Conservation (phyloP, 2,888 invertebrate genomes). For the Troides helena region DNA sequence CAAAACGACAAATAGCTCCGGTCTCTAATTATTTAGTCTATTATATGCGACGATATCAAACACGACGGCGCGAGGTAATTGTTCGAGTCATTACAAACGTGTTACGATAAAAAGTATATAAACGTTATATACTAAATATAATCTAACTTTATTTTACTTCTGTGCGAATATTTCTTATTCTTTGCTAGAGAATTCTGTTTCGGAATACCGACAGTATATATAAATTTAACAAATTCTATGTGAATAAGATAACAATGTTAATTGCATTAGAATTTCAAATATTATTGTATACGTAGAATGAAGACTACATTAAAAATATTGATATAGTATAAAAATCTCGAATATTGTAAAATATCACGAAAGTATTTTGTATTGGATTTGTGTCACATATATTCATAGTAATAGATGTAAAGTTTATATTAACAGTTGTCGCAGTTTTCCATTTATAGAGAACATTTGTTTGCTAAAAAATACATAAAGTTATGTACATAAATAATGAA, state of each 20-base stretch:
- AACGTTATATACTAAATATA: neutral
- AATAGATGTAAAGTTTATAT: too few relatives aligned
- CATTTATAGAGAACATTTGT: too few relatives aligned
- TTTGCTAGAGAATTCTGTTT: neutral
- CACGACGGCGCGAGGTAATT: conserved; percentile 11
- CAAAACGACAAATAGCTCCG: neutral
- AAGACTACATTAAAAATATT: too few relatives aligned
- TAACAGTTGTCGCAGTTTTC: too few relatives aligned
- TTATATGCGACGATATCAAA: conserved; percentile 20
- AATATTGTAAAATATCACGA: too few relatives aligned
- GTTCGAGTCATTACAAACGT: conserved; percentile 20
- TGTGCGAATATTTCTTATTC: neutral
- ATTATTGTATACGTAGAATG: neutral
- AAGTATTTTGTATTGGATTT: too few relatives aligned
- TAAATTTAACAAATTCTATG: neutral
- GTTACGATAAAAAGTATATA: conserved; percentile 20
- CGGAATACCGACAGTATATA: neutral
- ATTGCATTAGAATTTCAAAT: neutral
- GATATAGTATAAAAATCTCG: too few relatives aligned
- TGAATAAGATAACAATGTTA: neutral
- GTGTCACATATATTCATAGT: too few relatives aligned
- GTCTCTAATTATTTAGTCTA: conserved; percentile 23
- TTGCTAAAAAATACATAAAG: too few relatives aligned
- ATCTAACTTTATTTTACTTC: neutral
- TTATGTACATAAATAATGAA: too few relatives aligned